phyloP scores from a whole-genome alignment of 1,140 invertebrate species.

The Epicauta chinensis region DNA sequence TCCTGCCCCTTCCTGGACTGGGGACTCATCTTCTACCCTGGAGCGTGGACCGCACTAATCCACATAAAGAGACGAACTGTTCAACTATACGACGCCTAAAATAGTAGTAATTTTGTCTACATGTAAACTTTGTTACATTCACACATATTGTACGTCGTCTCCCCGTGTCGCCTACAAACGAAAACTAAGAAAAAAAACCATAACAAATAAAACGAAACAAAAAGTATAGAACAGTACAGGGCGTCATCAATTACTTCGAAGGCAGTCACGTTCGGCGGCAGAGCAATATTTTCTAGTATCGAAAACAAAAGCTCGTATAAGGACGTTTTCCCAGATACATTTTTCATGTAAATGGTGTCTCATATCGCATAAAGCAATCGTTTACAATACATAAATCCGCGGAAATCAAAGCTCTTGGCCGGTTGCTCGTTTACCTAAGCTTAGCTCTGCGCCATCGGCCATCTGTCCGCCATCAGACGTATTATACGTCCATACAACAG shows the following conservation, averaged over 20 bases:
- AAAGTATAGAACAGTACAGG: background rate
- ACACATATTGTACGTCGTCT: no score
- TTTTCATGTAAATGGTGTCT: conserved; percentile 47
- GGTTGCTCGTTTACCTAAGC: conserved; percentile 36
- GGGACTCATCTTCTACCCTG: conserved; percentile 16
- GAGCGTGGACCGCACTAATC: conserved; percentile 4
- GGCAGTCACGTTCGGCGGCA: conserved; percentile 39
- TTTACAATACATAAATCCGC: conserved; percentile 46
- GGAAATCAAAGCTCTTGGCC: conserved; percentile 40
- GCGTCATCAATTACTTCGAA: conserved; percentile 41
- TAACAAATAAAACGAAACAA: no score
- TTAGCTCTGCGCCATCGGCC: conserved; percentile 24
- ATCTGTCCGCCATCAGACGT: conserved; percentile 23
- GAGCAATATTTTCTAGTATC: conserved; percentile 44
- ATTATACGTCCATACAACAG: conserved; percentile 4
- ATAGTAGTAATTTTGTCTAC: no score
- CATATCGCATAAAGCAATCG: conserved; percentile 46
- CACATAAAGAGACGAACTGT: conserved; percentile 2
- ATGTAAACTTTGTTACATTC: no score
- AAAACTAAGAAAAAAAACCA: no score
- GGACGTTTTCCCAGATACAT: conserved; percentile 42
- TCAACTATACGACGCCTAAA: background rate
- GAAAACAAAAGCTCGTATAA: conserved; percentile 43
- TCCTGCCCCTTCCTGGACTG: conserved; percentile 18
- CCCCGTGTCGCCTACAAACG: no score